Conservation (phyloP, 2,797 vertebrate species). For the Apodemus agrarius region DNA sequence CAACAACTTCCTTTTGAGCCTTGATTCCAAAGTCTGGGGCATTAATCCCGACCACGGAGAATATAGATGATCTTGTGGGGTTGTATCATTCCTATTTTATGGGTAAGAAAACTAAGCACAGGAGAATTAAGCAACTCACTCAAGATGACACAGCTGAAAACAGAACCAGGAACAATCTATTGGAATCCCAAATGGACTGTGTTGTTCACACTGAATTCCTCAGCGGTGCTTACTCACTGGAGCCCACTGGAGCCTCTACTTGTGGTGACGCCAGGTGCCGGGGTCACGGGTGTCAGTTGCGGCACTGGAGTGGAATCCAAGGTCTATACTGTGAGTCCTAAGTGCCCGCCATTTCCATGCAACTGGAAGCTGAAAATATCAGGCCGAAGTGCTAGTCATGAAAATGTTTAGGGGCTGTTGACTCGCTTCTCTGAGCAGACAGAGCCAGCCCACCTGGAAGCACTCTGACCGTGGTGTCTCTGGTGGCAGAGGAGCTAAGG, state of each 20-base stretch:
- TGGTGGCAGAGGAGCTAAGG: not conserved
- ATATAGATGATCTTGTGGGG: not conserved
- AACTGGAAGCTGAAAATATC: not conserved
- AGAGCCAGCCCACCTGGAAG: not conserved
- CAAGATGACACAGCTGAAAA: constrained; percentile 33
- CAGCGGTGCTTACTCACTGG: not conserved
- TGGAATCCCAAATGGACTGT: not conserved
- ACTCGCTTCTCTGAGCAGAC: not conserved
- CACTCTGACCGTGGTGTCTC: not conserved
- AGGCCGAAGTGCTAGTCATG: not conserved
- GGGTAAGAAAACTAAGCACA: not conserved
- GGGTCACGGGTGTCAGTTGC: no score
- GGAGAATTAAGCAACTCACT: not conserved
- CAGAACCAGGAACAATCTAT: not conserved
- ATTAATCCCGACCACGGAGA: not conserved
- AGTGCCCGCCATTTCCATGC: not conserved
- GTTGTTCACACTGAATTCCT: not conserved
- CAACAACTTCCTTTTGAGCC: not conserved
- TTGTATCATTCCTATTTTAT: not conserved
- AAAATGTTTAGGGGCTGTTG: not conserved
- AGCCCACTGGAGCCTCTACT: not conserved
- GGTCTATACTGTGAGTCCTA: not conserved
- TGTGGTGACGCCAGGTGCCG: not conserved
- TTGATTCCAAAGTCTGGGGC: not conserved
- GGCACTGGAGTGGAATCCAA: not conserved